Conservation (phyloP, 2,888 invertebrate species). For the Gibbula magus region DNA sequence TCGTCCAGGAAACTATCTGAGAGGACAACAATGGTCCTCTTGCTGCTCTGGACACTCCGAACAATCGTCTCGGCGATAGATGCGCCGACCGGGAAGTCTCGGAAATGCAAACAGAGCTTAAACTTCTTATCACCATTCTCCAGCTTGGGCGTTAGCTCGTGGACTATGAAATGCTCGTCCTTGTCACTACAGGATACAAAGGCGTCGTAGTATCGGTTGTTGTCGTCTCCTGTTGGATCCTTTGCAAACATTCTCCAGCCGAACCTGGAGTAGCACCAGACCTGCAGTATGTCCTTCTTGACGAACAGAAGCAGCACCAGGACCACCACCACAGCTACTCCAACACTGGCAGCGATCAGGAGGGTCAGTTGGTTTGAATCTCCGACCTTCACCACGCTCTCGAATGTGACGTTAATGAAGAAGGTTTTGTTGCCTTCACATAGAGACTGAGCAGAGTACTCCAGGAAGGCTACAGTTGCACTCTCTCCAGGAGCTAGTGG, state of each 20-base stretch:
- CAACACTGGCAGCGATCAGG: constrained; percentile 30
- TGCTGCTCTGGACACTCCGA: constrained; percentile 89
- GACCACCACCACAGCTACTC: constrained; percentile 21
- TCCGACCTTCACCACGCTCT: neutral
- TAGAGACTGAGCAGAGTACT: constrained; percentile 1
- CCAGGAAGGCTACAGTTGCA: constrained; percentile 11
- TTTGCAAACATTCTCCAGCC: constrained; percentile 41
- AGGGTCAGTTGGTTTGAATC: neutral
- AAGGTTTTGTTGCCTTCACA: constrained; percentile 19
- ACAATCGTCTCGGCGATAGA: constrained; percentile 89
- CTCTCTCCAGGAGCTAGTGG: neutral
- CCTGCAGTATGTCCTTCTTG: constrained; percentile 41
- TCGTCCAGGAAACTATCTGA: constrained; percentile 92
- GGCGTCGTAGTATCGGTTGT: constrained; percentile 82
- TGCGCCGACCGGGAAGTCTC: constrained; percentile 65
- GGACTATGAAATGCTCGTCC: constrained; percentile 90
- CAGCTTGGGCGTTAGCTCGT: constrained; percentile 87
- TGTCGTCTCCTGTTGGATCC: constrained; percentile 30
- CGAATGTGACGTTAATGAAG: constrained; percentile 4
- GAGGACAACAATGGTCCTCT: constrained; percentile 89
- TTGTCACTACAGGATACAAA: constrained; percentile 88
- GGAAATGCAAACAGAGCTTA: constrained; percentile 55
- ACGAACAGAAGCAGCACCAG: constrained; percentile 32
- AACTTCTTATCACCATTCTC: constrained; percentile 86
- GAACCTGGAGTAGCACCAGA: constrained; percentile 42